phyloP scores from a whole-genome alignment of 2,113 vertebrate genomes.

The Pterocles burchelli region DNA sequence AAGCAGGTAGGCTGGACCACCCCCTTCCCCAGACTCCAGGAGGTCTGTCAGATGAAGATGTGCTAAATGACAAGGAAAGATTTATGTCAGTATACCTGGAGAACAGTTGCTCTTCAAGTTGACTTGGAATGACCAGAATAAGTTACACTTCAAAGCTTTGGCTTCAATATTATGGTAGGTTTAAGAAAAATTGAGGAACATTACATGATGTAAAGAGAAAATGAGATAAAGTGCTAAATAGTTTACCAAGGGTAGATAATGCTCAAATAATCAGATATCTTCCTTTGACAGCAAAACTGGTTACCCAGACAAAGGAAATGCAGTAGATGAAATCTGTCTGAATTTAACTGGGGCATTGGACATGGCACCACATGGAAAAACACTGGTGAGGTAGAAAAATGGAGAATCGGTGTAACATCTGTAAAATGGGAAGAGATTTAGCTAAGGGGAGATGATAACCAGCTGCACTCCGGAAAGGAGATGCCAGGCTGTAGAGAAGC shows the following conservation, averaged over 20 bases:
- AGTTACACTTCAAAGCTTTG: rapidly evolving
- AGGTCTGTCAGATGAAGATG: not conserved
- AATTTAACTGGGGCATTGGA: not conserved
- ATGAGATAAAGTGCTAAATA: constrained; percentile 32
- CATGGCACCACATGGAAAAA: not conserved
- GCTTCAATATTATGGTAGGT: not conserved
- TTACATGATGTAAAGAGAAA: constrained; percentile 3
- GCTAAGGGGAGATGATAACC: not conserved
- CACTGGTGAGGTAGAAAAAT: not conserved
- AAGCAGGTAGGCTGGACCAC: not conserved
- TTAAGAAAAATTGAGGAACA: not conserved
- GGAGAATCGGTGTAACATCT: not conserved
- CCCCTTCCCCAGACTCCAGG: not conserved
- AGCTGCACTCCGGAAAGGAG: not conserved
- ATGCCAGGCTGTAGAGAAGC: not conserved
- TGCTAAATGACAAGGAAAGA: not conserved
- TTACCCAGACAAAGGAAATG: constrained; percentile 1
- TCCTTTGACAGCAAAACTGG: not conserved
- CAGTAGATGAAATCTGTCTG: constrained; percentile 23
- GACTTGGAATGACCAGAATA: not conserved
- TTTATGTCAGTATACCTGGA: not conserved
- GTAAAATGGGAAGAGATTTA: not conserved
- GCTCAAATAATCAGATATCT: not conserved
- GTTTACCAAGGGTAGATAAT: not conserved
- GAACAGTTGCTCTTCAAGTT: not conserved